Evolutionary conservation across 2,888 invertebrate species (phyloP).

Genomic region (Leptopilina drosophilae): DNA sequence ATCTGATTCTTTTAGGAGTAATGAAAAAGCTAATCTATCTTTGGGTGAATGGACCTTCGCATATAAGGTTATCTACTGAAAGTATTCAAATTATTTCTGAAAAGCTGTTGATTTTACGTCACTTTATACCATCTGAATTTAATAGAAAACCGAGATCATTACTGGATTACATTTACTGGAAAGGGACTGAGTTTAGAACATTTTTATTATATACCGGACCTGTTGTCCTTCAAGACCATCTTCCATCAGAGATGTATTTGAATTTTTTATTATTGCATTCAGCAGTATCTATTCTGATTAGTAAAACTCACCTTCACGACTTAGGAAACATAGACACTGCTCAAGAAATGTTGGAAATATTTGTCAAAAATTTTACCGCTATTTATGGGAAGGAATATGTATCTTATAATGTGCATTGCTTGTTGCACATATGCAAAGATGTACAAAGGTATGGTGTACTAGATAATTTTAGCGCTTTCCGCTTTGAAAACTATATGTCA

Average conservation of each 20-base stretch:
- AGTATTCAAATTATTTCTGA: neutral
- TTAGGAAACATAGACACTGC: neutral
- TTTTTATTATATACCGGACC: too few species aligned
- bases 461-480: neutral
- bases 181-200: neutral
- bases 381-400: neutral
- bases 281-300: neutral
- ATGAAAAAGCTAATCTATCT: neutral
- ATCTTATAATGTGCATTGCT: neutral
- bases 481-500: neutral
- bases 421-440: neutral
- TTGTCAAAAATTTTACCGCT: neutral
- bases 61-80: neutral
- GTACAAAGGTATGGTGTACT: neutral
- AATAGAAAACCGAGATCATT: neutral
- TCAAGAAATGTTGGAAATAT: neutral
- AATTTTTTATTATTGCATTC: constrained; percentile 13
- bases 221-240: neutral
- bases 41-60: neutral
- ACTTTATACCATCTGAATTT: neutral
- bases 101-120: neutral
- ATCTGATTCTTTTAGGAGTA: neutral
- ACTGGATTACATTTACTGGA: neutral
- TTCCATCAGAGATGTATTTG: neutral
- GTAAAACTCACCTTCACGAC: too few species aligned